A percentile compares a stretch with the other conserved stretches of the same genome.
Conservation (phyloP, 2,888 invertebrate genomes). For the Teleiodes luculella region DNA sequence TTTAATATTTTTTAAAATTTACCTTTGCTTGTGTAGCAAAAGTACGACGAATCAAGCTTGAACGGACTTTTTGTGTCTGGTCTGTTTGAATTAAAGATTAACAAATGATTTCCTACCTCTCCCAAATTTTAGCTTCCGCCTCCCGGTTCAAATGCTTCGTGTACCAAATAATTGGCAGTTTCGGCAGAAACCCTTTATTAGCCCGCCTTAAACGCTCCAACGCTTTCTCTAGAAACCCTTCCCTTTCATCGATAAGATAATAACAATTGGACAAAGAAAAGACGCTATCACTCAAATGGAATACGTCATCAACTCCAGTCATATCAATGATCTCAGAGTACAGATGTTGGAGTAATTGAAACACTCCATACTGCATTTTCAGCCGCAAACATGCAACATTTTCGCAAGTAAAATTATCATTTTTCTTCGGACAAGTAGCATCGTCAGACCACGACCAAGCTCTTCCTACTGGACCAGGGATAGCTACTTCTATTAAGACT, state of each 20-base stretch:
- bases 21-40: no score
- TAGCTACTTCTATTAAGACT: constrained; percentile 91
- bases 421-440: constrained; percentile 52
- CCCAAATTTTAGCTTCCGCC: constrained; percentile 67
- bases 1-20: no score
- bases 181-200: constrained; percentile 76
- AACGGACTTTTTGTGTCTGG: no score
- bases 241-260: constrained; percentile 83
- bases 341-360: constrained; percentile 82
- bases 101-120: constrained; percentile 31
- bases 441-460: constrained; percentile 89
- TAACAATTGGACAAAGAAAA: constrained; percentile 84
- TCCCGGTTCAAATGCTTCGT: constrained; percentile 77
- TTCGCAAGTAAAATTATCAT: constrained; percentile 68
- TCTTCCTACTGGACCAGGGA: constrained; percentile 90
- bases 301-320: constrained; percentile 85
- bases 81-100: no score
- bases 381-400: constrained; percentile 88
- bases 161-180: constrained; percentile 83
- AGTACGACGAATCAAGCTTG: no score
- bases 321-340: constrained; percentile 84
- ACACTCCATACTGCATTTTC: constrained; percentile 84
- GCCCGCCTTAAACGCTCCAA: constrained; percentile 78
- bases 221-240: constrained; percentile 83
- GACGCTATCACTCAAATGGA: constrained; percentile 88